Evolutionary conservation across 2,888 invertebrate species (phyloP).

Genomic region (Drosophila macrospina): DNA sequence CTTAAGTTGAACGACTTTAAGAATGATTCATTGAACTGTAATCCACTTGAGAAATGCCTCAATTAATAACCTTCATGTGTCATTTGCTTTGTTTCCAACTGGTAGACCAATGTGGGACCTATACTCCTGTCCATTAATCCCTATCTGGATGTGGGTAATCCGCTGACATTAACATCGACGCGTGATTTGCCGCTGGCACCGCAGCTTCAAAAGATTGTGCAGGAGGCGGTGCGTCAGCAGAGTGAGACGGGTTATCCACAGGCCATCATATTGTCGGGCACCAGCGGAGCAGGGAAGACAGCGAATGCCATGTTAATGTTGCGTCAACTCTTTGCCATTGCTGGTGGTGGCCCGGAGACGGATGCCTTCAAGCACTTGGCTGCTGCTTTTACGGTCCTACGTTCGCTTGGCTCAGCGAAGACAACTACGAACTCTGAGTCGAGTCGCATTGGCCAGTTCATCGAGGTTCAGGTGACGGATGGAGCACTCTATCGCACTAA

Average conservation of each 20-base stretch:
- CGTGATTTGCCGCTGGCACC: conserved; percentile 90
- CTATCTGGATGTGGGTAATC: conserved; percentile 94
- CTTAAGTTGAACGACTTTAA: background rate
- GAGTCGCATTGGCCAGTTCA: conserved; percentile 97
- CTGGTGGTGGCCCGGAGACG: conserved; percentile 97
- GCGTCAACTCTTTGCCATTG: conserved; percentile 95
- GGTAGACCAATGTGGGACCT: conserved; percentile 96
- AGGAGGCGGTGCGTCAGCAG: conserved; percentile 96
- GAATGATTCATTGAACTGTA: conserved; percentile 6
- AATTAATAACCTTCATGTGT: conserved; percentile 6
- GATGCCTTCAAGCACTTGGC: conserved; percentile 98
- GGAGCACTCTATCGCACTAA: conserved; percentile 97
- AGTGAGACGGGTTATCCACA: conserved; percentile 98
- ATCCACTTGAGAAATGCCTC: background rate
- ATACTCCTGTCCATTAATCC: conserved; percentile 96
- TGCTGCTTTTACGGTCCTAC: conserved; percentile 96
- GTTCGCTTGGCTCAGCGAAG: conserved; percentile 95
- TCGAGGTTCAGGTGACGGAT: conserved; percentile 98
- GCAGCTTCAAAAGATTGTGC: conserved; percentile 95
- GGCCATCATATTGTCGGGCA: conserved; percentile 96
- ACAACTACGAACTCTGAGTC: conserved; percentile 96
- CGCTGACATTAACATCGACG: conserved; percentile 93
- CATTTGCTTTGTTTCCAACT: conserved; percentile 22
- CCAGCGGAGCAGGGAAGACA: conserved; percentile 97
- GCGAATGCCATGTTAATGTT: conserved; percentile 96